phyloP scores from a whole-genome alignment of 2,888 invertebrate species.

The Drosophila gaucha region DNA sequence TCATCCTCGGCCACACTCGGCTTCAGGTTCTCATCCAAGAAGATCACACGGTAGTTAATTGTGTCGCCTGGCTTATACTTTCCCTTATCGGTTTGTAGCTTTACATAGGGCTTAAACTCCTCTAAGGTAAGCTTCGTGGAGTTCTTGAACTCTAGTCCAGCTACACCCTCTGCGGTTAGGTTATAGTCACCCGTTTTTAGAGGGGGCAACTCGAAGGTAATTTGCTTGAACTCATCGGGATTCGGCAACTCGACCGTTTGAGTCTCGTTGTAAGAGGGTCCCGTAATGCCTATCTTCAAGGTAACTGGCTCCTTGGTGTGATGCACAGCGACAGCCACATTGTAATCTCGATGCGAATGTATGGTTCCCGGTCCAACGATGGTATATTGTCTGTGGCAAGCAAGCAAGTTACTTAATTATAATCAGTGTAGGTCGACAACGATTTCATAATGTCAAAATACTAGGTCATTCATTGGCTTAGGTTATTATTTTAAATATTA shows the following conservation, averaged over 20 bases:
- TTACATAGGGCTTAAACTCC: constrained; percentile 85
- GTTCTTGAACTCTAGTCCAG: constrained; percentile 90
- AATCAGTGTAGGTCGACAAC: constrained; percentile 25
- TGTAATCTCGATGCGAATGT: constrained; percentile 93
- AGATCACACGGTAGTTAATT: constrained; percentile 88
- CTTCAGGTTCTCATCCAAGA: constrained; percentile 89
- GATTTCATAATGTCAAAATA: constrained; percentile 24
- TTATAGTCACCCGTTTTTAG: constrained; percentile 88
- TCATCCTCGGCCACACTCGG: constrained; percentile 88
- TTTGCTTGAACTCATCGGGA: constrained; percentile 64
- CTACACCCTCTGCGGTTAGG: constrained; percentile 89
- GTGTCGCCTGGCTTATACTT: constrained; percentile 94
- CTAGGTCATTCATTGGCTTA: constrained; percentile 26
- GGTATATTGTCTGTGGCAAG: constrained; percentile 86
- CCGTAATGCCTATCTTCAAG: constrained; percentile 77
- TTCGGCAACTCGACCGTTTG: constrained; percentile 65
- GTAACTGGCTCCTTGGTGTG: constrained; percentile 69
- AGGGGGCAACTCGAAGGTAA: constrained; percentile 71
- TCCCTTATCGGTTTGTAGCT: constrained; percentile 96
- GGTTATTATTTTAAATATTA: constrained; percentile 2
- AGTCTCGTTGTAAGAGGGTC: constrained; percentile 73
- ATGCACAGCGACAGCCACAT: constrained; percentile 89
- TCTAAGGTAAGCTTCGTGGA: constrained; percentile 90
- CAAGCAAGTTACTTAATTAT: constrained; percentile 14
- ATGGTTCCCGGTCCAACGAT: constrained; percentile 92